Base-by-base conservation (phyloP, 1,140 invertebrate species). In the Solenopsis fugax region DNA sequence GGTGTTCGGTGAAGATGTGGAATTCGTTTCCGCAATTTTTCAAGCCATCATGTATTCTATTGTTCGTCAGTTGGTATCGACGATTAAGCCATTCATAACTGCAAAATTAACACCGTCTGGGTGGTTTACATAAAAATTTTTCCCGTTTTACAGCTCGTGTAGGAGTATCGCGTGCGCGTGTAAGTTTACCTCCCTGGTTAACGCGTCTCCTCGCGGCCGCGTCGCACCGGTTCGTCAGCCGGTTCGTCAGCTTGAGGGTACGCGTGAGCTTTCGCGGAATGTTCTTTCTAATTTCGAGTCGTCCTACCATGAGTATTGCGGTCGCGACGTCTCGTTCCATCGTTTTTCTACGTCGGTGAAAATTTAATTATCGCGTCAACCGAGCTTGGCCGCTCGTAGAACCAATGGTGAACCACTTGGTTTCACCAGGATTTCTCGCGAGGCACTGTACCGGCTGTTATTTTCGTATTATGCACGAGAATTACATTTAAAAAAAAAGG, bases 351-450 rank as follows among this genome's bases (percentile, higher is more conserved):
- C 69, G 82, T 87, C 62, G 72, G 48, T 91, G 90, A 87, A 92
- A 92, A 93, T 93, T 93, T 91, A 93, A 93, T 93, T 93, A 92
- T 89, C 90, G 88, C 87, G 58, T 58, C 69, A 87, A 77, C 73
- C 64, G 75, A 73, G 82, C 56, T 62, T 75, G 50, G 34, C 60
- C 29, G 77, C 64, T 87, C 60, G 45, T 16, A 73, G 37, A 45
- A 45, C 50, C 64, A 16, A 50, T 75, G 56, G 73, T 58, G 56
- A 72, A 86, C 37, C 65, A 52, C 86, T 65, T 76, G 54, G 58
- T 90, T 86, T 69, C 80, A 71, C 48, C 37, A 62, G 75, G 50
- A 82, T 86, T 91, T 85, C 82, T 75, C 52, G 52, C 12, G n/a
- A 37, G 18, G 5, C 13, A 52, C 64, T 41, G 34, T 41, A 13